Percentiles rank a stretch among this genome's conserved stretches.
These are phyloP conservation scores for Penelope pileata DNA, from an alignment of 2,113 vertebrate species.

Conservation along the genomic window DNA sequence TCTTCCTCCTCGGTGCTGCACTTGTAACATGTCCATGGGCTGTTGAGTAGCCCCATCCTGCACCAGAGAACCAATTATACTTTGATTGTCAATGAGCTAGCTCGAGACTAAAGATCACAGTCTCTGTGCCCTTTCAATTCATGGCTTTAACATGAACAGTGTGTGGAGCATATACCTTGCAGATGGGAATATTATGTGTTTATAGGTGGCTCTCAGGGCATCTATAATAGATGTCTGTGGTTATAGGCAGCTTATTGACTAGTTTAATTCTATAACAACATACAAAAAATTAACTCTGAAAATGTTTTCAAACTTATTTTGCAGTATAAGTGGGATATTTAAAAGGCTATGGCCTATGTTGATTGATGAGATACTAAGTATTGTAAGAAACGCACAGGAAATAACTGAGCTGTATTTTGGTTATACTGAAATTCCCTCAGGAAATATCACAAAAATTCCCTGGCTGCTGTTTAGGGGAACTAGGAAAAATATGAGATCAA, in stretches of 20 bases:
- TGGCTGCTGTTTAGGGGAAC: background rate
- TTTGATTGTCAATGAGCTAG: background rate
- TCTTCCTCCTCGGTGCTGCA: background rate
- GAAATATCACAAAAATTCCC: background rate
- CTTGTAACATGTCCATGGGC: accelerated
- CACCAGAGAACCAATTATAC: background rate
- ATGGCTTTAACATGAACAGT: background rate
- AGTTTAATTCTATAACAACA: background rate
- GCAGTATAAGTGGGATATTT: background rate
- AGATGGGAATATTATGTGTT: background rate
- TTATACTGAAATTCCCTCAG: background rate
- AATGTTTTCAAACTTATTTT: background rate
- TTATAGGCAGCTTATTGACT: background rate
- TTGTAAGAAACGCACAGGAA: background rate
- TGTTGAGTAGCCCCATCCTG: background rate
- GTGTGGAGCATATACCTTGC: background rate
- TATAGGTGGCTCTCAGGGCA: background rate
- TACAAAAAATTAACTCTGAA: background rate
- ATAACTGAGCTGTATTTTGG: background rate
- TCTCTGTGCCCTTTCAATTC: background rate
- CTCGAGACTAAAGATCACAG: background rate
- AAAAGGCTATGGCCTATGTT: background rate
- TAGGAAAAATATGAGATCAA: background rate
- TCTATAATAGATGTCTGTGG: background rate
- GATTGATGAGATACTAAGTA: background rate